A percentile compares a stretch with the other conserved stretches of the same genome.
Evolutionary conservation across 2,797 vertebrate genomes (phyloP).

Genomic region (Arnoldichthys spilopterus): DNA sequence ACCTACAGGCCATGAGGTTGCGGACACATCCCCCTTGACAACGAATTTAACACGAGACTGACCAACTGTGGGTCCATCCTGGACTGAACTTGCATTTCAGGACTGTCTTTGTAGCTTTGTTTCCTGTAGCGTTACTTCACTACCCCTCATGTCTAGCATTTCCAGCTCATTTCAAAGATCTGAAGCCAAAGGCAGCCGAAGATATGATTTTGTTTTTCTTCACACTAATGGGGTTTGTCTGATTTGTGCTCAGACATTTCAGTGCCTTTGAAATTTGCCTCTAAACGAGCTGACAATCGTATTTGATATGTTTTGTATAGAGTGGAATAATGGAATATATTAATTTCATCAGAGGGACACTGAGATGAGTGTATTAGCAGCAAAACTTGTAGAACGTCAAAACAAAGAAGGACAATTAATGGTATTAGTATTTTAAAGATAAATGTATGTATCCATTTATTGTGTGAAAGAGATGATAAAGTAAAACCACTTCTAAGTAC

Average conservation of each 20-base stretch:
- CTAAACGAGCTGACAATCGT: slow-evolving; percentile 68
- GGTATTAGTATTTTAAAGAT: slow-evolving; percentile 29
- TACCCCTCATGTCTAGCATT: slow-evolving; percentile 2
- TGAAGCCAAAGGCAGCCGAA: slow-evolving; percentile 20
- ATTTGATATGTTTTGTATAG: slow-evolving; percentile 69
- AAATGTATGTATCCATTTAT: slow-evolving; percentile 16
- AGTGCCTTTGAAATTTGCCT: slow-evolving; percentile 67
- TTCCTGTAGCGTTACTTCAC: slow-evolving; percentile 43
- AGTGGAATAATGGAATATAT: slow-evolving; percentile 19
- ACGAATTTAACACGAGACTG: background rate
- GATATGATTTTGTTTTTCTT: background rate
- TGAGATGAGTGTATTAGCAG: slow-evolving; percentile 26
- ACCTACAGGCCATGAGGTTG: slow-evolving; percentile 90
- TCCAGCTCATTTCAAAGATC: background rate
- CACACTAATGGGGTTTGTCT: slow-evolving; percentile 65
- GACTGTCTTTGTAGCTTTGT: slow-evolving; percentile 41
- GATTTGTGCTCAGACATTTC: slow-evolving; percentile 33
- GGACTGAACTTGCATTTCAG: slow-evolving; percentile 31
- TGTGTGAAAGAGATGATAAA: slow-evolving; percentile 31
- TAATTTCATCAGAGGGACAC: slow-evolving; percentile 28
- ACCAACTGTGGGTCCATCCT: slow-evolving; percentile 12
- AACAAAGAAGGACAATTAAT: slow-evolving; percentile 7
- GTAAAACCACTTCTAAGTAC: slow-evolving; percentile 11
- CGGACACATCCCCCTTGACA: background rate
- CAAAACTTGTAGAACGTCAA: background rate